These are phyloP conservation scores for Uloborus diversus DNA, from an alignment of 1,140 invertebrate genomes.

Conservation along the genomic window DNA sequence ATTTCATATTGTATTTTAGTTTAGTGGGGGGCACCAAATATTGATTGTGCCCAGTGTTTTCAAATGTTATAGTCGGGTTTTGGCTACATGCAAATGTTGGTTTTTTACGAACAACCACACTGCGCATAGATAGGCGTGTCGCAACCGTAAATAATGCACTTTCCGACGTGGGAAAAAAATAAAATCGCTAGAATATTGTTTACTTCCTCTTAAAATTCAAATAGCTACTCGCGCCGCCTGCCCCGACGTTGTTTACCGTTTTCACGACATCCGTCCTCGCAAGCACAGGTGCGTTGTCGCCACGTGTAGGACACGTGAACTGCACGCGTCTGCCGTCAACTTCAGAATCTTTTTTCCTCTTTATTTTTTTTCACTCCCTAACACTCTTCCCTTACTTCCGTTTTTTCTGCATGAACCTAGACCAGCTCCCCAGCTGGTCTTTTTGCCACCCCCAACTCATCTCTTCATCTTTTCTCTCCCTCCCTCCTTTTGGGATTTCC, in stretches of 20 bases:
- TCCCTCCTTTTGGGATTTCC: conserved; percentile 2
- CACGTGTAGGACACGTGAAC: conserved; percentile 9
- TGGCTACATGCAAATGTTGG: no score
- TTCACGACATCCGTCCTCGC: conserved; percentile 6
- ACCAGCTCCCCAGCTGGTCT: conserved; percentile 12
- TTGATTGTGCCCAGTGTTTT: no score
- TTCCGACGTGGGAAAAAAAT: no score
- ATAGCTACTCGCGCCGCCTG: neutral
- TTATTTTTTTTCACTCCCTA: neutral
- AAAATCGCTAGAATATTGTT: no score
- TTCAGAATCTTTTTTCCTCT: neutral
- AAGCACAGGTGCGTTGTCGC: conserved; percentile 5
- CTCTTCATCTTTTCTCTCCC: neutral
- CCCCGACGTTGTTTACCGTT: neutral
- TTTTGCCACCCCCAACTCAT: neutral
- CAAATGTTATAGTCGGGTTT: no score
- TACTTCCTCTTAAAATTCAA: no score
- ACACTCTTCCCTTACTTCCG: neutral
- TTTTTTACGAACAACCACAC: no score
- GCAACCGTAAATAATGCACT: no score
- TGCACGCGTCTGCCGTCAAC: neutral
- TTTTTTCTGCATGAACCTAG: neutral
- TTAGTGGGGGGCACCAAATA: no score
- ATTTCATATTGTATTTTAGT: no score
- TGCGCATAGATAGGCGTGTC: no score